phyloP scores from a whole-genome alignment of 2,797 vertebrate species.

The Danio choprae region DNA sequence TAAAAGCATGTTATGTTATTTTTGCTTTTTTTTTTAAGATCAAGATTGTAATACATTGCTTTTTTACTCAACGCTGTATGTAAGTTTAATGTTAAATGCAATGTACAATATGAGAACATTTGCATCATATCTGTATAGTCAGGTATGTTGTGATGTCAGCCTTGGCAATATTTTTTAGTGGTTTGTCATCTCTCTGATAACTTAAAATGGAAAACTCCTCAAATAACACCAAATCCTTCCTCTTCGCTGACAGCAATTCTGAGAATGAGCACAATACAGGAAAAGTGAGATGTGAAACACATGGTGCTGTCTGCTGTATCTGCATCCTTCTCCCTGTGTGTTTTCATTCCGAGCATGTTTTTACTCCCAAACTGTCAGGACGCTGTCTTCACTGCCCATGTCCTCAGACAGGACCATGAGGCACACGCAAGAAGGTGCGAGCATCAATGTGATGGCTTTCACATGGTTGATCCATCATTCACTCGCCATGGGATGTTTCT shows the following conservation, averaged over 20 bases:
- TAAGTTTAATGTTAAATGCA: background rate
- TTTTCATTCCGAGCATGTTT: constrained; percentile 33
- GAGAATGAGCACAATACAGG: background rate
- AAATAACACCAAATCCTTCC: background rate
- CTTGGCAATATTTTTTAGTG: constrained; percentile 30
- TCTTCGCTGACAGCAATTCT: background rate
- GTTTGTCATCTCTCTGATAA: constrained; percentile 14
- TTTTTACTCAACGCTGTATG: background rate
- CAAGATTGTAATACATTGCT: no score
- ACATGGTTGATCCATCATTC: constrained; percentile 49
- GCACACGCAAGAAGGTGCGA: background rate
- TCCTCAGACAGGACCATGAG: constrained; percentile 16
- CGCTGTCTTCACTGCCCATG: background rate
- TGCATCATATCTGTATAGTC: background rate
- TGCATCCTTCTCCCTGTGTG: constrained; percentile 18
- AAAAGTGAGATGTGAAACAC: background rate
- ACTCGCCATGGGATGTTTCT: constrained; percentile 65
- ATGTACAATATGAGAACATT: constrained; percentile 5
- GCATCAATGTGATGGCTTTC: constrained; percentile 15
- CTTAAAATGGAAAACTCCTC: constrained; percentile 32
- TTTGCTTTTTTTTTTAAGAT: no score
- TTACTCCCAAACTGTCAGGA: constrained; percentile 25
- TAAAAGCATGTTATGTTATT: no score
- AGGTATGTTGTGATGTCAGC: constrained; percentile 8
- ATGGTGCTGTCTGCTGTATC: constrained; percentile 11